phyloP scores from a whole-genome alignment of 2,888 invertebrate species.

The Anarsia innoxiella region DNA sequence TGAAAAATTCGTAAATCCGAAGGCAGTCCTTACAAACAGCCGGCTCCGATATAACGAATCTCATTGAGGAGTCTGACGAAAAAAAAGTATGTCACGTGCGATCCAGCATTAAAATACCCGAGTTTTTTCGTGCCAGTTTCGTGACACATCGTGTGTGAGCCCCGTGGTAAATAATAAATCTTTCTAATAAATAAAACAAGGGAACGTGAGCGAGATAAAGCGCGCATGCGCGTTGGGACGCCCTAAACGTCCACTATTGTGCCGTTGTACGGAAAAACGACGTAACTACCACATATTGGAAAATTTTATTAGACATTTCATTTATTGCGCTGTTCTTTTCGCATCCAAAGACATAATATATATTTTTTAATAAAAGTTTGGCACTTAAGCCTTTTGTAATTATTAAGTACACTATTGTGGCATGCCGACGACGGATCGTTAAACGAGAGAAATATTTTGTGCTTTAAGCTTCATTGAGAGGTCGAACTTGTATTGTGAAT shows the following conservation, averaged over 20 bases:
- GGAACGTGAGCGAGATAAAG: constrained; percentile 71
- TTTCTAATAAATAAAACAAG: constrained; percentile 75
- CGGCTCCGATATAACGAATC: no score
- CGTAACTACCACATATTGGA: no score
- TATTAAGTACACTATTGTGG: no score
- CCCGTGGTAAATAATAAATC: constrained; percentile 40
- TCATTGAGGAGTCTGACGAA: background rate
- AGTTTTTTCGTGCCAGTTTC: constrained; percentile 65
- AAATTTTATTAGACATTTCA: no score
- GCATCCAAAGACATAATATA: no score
- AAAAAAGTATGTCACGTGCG: constrained; percentile 50
- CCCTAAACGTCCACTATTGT: constrained; percentile 65
- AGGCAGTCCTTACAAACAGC: no score
- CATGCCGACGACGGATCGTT: constrained; percentile 65
- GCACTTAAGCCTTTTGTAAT: no score
- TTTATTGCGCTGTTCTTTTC: no score
- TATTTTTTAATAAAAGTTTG: no score
- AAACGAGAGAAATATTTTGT: constrained; percentile 63
- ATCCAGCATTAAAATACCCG: constrained; percentile 64
- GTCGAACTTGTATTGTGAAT: no score
- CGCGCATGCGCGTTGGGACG: constrained; percentile 60
- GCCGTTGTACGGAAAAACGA: no score
- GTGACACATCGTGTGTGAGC: constrained; percentile 73
- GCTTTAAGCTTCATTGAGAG: constrained; percentile 40
- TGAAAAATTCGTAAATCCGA: no score